Base-by-base conservation (phyloP, 2,113 vertebrate genomes). In the Nesospiza acunhae region DNA sequence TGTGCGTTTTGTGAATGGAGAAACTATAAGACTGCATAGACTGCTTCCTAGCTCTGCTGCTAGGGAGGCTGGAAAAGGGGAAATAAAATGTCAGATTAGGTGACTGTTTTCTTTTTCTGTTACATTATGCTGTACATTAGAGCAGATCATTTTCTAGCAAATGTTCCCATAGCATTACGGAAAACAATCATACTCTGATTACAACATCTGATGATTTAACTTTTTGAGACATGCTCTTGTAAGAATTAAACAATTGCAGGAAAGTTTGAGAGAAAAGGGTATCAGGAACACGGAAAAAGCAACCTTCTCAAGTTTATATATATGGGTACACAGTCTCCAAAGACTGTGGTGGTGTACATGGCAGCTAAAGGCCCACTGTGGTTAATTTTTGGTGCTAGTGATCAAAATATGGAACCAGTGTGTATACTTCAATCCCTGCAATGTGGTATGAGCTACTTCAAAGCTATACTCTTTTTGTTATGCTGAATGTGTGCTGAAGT, bases 291-390 rank as follows among this genome's bases (percentile, higher is more conserved):
- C 21, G 14, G n/a, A 41, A 90, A 58, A 92, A 69, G 9, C 11
- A 87, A 8, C 21, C 31, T 86, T 72, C 7, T 1, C 27, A 50
- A 5, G 64, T 82, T 75, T 82, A 30, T 17, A 70, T 46, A 4
- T 6, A 14, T 10, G 26, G 2, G 22, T 18, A 14, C 5, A 37
- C 3, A 5, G 3, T 63, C 75, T 68, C 3, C 1, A 75, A 59
- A 75, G 16, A 10, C 22, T 59, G 2, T 20, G 19, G 4, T 27
- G 18, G 10, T 46, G 10, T 55, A 44, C 66, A 22, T 17, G n/a
- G 31, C 13, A 70, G 39, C 22, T 31, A 84, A 50, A 74, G 24
- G 8, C 4, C 67, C 55, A 53, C 5, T 31, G 6, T 63, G 22
- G 23, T 66, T 24, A 14, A 28, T 77, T 87, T 87, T 69, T 90